phyloP scores from a whole-genome alignment of 30 jellyfish, hydroid and myxozoan species.

The Haliclystus octoradiatus region DNA sequence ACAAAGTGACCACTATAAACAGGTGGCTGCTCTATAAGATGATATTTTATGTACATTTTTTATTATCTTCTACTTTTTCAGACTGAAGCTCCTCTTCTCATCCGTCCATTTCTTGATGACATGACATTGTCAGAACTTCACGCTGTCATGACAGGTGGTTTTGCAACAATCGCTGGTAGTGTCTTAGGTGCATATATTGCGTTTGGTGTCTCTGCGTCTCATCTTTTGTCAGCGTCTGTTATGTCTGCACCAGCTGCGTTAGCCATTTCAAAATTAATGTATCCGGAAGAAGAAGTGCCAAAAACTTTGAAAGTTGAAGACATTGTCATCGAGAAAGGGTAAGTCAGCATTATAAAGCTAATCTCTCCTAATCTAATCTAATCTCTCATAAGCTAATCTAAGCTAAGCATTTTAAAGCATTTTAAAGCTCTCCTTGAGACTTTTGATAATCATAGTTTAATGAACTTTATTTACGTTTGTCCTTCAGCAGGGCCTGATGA shows the following conservation, averaged over 20 bases:
- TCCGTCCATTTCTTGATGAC: conserved; percentile 7
- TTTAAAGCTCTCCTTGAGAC: too few relatives aligned
- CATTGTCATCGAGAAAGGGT: conserved; percentile 2
- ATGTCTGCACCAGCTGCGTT: conserved; percentile 29
- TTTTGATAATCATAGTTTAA: too few relatives aligned
- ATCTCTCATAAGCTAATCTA: too few relatives aligned
- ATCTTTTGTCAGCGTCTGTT: conserved; percentile 14
- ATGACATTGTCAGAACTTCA: conserved; percentile 15
- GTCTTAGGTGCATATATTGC: conserved; percentile 13
- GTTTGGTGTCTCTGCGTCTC: conserved; percentile 17
- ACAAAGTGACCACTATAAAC: too few relatives aligned
- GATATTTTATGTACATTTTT: too few relatives aligned
- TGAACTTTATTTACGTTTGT: too few relatives aligned
- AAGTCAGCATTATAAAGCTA: too few relatives aligned
- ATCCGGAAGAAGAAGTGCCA: conserved; percentile 8
- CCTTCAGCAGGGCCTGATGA: too few relatives aligned
- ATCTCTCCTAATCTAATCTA: too few relatives aligned
- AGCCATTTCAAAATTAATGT: conserved; percentile 17
- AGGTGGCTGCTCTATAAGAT: too few relatives aligned
- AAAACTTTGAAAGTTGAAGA: not conserved
- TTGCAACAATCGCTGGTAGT: conserved; percentile 26
- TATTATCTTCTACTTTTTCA: too few relatives aligned
- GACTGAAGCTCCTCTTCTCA: conserved; percentile 14
- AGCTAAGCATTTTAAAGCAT: too few relatives aligned
- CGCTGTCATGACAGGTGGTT: conserved; percentile 21